Evolutionary conservation across 1,140 invertebrate species (phyloP).

Genomic region (Chionoecetes opilio): DNA sequence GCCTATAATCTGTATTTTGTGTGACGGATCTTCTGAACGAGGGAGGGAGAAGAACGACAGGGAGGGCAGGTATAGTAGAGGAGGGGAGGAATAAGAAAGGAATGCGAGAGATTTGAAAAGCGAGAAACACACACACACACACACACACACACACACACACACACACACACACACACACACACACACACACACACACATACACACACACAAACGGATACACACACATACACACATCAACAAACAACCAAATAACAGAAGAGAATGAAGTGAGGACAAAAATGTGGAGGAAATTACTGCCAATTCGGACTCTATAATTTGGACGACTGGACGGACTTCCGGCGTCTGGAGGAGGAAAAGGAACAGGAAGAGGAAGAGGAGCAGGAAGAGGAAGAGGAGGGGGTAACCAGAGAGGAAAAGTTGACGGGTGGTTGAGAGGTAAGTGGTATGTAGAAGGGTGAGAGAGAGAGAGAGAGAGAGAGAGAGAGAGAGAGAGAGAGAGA

Average conservation of each 20-base stretch:
- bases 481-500: no score
- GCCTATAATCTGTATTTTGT: constrained; percentile 1
- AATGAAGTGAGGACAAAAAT: background rate
- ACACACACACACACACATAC: no score
- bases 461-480: background rate
- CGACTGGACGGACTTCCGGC: background rate
- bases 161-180: no score
- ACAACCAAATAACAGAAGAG: background rate
- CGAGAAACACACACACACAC: background rate
- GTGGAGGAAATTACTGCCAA: background rate
- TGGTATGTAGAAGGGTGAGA: background rate
- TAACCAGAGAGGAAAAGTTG: background rate
- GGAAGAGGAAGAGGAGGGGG: background rate
- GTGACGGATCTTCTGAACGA: constrained; percentile 18
- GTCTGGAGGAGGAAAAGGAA: constrained; percentile 9
- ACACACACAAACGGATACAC: no score
- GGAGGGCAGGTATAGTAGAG: background rate
- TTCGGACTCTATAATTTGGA: background rate
- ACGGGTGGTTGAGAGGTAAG: no score
- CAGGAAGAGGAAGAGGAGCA: background rate
- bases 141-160: background rate
- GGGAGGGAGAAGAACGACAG: background rate
- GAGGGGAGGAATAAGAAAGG: background rate
- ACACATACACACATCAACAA: background rate
- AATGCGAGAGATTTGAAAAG: background rate